These are phyloP conservation scores for Spheniscus mendiculus DNA, from an alignment of 2,113 vertebrate genomes.

Conservation along the genomic window DNA sequence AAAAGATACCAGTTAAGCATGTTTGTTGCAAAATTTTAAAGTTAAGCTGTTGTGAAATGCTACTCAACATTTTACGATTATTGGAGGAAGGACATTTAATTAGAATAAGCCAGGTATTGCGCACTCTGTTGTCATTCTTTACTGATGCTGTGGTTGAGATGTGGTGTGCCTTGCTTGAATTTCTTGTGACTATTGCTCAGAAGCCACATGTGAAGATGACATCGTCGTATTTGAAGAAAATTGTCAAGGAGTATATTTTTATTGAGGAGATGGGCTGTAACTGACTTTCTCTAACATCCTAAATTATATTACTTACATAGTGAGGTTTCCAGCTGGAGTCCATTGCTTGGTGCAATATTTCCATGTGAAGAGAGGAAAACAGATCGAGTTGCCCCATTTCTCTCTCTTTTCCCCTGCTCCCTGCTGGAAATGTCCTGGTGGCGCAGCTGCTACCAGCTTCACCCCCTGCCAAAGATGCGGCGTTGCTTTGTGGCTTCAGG, in stretches of 20 bases:
- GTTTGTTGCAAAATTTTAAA: slow-evolving; percentile 50
- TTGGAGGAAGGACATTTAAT: not conserved
- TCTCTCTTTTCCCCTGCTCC: not conserved
- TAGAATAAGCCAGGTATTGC: not conserved
- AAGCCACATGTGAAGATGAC: not conserved
- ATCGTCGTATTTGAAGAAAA: not conserved
- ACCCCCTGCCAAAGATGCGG: not conserved
- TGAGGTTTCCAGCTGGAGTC: not conserved
- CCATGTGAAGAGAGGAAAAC: not conserved
- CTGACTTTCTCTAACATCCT: not conserved
- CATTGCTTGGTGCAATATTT: not conserved
- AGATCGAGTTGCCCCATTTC: not conserved
- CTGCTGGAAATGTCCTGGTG: not conserved
- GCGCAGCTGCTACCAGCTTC: not conserved
- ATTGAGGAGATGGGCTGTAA: not conserved
- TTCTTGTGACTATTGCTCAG: not conserved
- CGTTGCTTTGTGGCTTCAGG: not conserved
- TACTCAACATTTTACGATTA: not conserved
- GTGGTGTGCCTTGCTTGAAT: not conserved
- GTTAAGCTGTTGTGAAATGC: slow-evolving; percentile 51
- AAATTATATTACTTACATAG: not conserved
- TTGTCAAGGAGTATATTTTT: not conserved
- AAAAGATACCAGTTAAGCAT: slow-evolving; percentile 35
- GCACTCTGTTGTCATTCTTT: not conserved
- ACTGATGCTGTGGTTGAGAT: not conserved